Conservation (phyloP, 2,888 invertebrate genomes). For the Caradrina clavipalpis region DNA sequence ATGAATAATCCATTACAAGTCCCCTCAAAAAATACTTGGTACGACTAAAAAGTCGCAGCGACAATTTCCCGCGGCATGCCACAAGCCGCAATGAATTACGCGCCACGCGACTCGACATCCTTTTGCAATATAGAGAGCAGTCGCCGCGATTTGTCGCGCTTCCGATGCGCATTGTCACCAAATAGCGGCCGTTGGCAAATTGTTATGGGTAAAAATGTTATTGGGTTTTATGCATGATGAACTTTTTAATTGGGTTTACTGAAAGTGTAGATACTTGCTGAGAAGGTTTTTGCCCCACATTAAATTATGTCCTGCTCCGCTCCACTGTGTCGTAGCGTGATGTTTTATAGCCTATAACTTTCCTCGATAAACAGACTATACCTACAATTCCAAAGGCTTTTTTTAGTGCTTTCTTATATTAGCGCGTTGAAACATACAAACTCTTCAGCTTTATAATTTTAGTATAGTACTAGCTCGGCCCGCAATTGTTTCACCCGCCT, state of each 20-base stretch:
- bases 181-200: constrained; percentile 69
- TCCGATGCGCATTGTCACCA: constrained; percentile 72
- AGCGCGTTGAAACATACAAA: too few species aligned
- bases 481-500: too few species aligned
- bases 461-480: too few species aligned
- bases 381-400: too few species aligned
- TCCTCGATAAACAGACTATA: too few species aligned
- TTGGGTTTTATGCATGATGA: constrained; percentile 13
- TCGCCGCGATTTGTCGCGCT: constrained; percentile 85
- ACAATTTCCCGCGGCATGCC: constrained; percentile 62
- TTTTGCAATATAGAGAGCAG: constrained; percentile 83
- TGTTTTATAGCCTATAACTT: too few species aligned
- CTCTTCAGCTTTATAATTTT: too few species aligned
- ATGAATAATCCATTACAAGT: constrained; percentile 66
- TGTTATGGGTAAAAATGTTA: constrained; percentile 51
- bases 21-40: constrained; percentile 54
- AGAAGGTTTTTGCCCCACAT: too few species aligned
- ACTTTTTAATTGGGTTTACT: constrained; percentile 10
- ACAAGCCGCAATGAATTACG: constrained; percentile 72
- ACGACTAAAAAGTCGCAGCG: constrained; percentile 50
- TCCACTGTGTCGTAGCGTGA: too few species aligned
- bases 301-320: too few species aligned
- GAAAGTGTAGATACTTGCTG: rapidly evolving
- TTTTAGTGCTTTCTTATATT: too few species aligned
- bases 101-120: constrained; percentile 85